Conservation (phyloP, 1,140 invertebrate genomes). For the Dendrolimus punctatus region DNA sequence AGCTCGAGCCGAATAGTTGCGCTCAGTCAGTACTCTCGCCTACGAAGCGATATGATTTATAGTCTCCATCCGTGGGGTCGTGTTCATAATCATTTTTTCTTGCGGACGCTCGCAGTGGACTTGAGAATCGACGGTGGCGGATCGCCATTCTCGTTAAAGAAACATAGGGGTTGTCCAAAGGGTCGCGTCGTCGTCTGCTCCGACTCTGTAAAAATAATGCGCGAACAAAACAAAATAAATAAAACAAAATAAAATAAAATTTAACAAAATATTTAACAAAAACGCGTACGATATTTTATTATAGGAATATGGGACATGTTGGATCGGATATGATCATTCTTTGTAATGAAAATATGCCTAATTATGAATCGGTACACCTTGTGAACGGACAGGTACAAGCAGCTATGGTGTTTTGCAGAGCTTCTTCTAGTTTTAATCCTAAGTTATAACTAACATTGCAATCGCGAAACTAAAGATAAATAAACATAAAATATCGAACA, state of each 20-base stretch:
- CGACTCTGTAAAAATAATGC: constrained; percentile 70
- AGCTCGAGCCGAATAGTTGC: constrained; percentile 27
- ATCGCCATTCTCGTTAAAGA: constrained; percentile 74
- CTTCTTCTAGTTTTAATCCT: constrained; percentile 49
- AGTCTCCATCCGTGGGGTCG: constrained; percentile 28
- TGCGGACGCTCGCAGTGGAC: constrained; percentile 64
- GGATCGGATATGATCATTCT: constrained; percentile 19
- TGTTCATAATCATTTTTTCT: constrained; percentile 60
- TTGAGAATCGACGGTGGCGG: constrained; percentile 69
- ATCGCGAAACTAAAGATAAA: constrained; percentile 47
- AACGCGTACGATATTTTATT: constrained; percentile 27
- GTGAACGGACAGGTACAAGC: constrained; percentile 53
- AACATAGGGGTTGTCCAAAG: constrained; percentile 82
- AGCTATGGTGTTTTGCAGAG: constrained; percentile 48
- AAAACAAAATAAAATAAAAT: constrained; percentile 40
- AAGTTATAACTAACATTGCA: constrained; percentile 55
- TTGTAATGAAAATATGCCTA: constrained; percentile 24
- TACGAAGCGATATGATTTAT: constrained; percentile 29
- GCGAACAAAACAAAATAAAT: constrained; percentile 65
- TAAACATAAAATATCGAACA: constrained; percentile 43
- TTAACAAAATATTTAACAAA: constrained; percentile 25
- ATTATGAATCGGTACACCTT: constrained; percentile 26
- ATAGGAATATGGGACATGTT: constrained; percentile 17
- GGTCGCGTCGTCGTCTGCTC: constrained; percentile 78
- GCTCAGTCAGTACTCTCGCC: constrained; percentile 39